Percentiles rank a stretch among this genome's conserved stretches.
These are phyloP conservation scores for Psophia crepitans DNA, from an alignment of 2,113 vertebrate species.

Conservation along the genomic window DNA sequence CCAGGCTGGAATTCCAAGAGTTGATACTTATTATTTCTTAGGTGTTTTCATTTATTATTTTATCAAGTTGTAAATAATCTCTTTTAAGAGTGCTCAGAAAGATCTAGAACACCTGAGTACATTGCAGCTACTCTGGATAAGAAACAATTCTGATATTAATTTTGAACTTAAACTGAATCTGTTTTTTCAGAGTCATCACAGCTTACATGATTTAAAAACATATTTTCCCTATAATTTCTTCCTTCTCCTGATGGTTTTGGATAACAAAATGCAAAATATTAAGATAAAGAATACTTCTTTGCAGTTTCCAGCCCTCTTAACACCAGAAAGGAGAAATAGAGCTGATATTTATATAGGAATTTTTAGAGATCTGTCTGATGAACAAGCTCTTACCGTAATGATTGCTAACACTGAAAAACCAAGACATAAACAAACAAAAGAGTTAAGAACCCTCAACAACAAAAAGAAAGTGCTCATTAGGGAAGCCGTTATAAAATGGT, in stretches of 20 bases:
- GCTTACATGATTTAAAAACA: neutral
- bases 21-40: neutral
- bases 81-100: neutral
- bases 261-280: neutral
- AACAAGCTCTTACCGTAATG: neutral
- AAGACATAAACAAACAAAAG: slow-evolving; percentile 1
- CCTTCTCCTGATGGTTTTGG: neutral
- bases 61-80: neutral
- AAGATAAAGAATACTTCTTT: neutral
- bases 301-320: neutral
- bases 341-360: neutral
- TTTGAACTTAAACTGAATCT: neutral
- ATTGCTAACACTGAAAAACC: neutral
- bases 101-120: neutral
- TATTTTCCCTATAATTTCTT: neutral
- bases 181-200: neutral
- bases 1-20: neutral
- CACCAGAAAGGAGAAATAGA: neutral
- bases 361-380: neutral
- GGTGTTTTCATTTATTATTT: neutral
- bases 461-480: neutral
- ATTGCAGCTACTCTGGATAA: neutral
- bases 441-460: neutral
- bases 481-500: neutral
- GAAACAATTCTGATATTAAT: neutral